Evolutionary conservation across 2,797 vertebrate genomes (phyloP).

Genomic region (Prionace glauca): DNA sequence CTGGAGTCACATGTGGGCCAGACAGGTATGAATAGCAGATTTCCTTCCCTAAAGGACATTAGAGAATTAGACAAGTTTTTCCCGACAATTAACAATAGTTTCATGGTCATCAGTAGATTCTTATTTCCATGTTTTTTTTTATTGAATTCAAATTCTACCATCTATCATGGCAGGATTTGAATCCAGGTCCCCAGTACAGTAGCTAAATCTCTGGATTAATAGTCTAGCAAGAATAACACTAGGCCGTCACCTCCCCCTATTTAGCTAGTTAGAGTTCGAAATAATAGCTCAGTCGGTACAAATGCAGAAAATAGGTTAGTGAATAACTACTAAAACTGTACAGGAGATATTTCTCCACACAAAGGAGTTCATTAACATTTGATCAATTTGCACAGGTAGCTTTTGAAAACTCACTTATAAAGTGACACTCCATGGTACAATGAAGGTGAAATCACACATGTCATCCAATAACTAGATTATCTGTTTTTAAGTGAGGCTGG

Average conservation of each 20-base stretch:
- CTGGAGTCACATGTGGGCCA: no score
- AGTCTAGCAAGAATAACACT: no score
- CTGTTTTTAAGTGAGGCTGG: background rate
- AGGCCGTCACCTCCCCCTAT: background rate
- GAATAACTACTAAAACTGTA: background rate
- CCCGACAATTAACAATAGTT: no score
- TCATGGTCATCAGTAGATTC: no score
- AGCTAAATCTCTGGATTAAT: no score
- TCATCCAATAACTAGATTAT: background rate
- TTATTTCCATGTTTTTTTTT: no score
- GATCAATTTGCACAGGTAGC: background rate
- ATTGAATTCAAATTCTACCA: no score
- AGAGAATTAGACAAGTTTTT: no score
- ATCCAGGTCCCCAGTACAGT: no score
- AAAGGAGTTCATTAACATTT: background rate
- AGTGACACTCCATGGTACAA: background rate
- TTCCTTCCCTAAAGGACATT: no score
- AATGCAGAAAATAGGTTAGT: background rate
- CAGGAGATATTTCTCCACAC: background rate
- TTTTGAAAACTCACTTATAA: background rate
- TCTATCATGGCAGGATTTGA: no score
- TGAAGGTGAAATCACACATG: background rate
- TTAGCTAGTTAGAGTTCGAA: constrained; percentile 40
- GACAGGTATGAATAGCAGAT: no score
- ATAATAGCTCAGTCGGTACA: background rate